Conservation (phyloP, 37 sponge, comb jelly and placozoan genomes). For the Beroe ovata region DNA sequence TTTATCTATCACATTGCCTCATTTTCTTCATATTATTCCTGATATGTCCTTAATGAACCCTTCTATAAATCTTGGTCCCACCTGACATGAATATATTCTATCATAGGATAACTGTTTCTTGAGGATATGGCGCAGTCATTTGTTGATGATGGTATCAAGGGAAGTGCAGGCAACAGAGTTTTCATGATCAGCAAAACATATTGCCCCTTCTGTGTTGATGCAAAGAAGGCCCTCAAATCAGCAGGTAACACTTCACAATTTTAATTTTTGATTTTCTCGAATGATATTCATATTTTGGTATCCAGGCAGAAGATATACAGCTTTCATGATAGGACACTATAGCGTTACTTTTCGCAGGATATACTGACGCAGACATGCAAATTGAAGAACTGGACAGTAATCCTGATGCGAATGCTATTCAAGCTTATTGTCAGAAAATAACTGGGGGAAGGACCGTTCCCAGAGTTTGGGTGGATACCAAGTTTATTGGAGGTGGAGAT, state of each 20-base stretch:
- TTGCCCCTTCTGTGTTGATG: slow-evolving; percentile 56
- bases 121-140: background rate
- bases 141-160: slow-evolving; percentile 41
- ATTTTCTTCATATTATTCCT: no score
- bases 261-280: no score
- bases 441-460: slow-evolving; percentile 45
- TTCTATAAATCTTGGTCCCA: no score
- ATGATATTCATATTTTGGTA: no score
- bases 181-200: slow-evolving; percentile 46
- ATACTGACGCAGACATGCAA: background rate
- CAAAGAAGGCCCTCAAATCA: background rate
- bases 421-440: slow-evolving; percentile 25
- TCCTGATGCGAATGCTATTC: background rate
- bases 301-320: no score
- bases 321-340: no score
- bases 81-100: no score
- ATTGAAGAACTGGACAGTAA: background rate
- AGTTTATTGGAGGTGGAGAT: slow-evolving; percentile 49
- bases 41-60: no score
- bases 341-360: background rate
- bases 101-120: background rate
- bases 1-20: no score
- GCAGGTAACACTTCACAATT: no score
- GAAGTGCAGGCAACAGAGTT: slow-evolving; percentile 20
- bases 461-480: slow-evolving; percentile 2